A percentile compares a stretch with the other conserved stretches of the same genome.
Evolutionary conservation across 2,888 invertebrate species (phyloP).

Genomic region (Drosophila pseudotakahashii): DNA sequence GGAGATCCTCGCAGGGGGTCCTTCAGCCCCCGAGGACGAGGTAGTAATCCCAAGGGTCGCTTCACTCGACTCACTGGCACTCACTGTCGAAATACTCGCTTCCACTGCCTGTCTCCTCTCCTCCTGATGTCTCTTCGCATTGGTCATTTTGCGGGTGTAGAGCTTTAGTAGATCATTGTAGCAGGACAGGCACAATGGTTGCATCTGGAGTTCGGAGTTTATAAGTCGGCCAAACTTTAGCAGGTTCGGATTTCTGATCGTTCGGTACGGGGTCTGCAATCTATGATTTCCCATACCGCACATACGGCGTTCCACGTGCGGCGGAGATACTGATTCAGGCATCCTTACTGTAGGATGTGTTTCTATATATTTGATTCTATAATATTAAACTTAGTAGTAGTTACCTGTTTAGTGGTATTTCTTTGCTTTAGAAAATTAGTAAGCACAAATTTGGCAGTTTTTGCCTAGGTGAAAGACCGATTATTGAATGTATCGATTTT

Average conservation of each 20-base stretch:
- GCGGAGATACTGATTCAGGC: too few relatives aligned
- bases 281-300: conserved; percentile 1
- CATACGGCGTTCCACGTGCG: background rate
- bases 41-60: too few relatives aligned
- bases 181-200: conserved; percentile 3
- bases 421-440: too few relatives aligned
- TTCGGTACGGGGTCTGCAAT: background rate
- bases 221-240: background rate
- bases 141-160: background rate
- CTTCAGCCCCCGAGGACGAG: too few relatives aligned
- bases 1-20: background rate
- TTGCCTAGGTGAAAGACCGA: too few relatives aligned
- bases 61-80: background rate
- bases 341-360: too few relatives aligned
- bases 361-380: too few relatives aligned
- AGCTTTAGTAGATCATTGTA: background rate
- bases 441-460: too few relatives aligned
- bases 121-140: background rate
- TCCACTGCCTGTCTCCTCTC: background rate
- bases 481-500: too few relatives aligned
- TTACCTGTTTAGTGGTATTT: too few relatives aligned
- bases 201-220: background rate
- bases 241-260: background rate
- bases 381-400: too few relatives aligned
- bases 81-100: background rate